Conservation (phyloP, 2,888 invertebrate genomes). For the Caenorhabditis doughertyi region DNA sequence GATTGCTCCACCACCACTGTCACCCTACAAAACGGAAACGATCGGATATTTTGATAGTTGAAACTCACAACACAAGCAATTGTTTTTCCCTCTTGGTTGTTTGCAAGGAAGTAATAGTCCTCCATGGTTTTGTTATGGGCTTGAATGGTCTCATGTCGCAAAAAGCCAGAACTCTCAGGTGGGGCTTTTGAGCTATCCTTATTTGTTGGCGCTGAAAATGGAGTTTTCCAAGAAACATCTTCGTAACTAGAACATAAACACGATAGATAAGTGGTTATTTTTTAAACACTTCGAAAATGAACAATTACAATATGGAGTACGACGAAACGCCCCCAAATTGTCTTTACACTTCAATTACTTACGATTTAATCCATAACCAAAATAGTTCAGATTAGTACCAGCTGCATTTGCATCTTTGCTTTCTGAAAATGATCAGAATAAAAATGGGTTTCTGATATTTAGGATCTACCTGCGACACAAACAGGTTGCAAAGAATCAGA, state of each 20-base stretch:
- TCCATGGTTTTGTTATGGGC: neutral
- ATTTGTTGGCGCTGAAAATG: constrained; percentile 7
- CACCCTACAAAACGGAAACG: too few relatives aligned
- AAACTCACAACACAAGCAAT: constrained; percentile 9
- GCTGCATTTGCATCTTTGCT: neutral
- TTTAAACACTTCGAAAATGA: too few relatives aligned
- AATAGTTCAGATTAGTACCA: neutral
- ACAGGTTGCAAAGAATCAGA: neutral
- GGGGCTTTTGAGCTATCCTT: neutral
- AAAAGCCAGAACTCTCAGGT: neutral
- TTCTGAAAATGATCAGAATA: too few relatives aligned
- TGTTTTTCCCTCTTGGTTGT: neutral
- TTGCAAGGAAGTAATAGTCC: neutral
- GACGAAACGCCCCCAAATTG: too few relatives aligned
- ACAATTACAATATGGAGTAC: too few relatives aligned
- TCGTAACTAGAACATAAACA: too few relatives aligned
- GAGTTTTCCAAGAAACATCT: neutral
- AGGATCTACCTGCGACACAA: constrained; percentile 19
- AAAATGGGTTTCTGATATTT: neutral
- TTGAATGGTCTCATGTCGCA: constrained; percentile 5
- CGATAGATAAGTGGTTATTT: too few relatives aligned
- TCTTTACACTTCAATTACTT: neutral
- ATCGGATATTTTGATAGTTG: neutral
- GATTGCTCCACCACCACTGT: constrained; percentile 9
- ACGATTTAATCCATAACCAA: constrained; percentile 32